Evolutionary conservation across 2,888 invertebrate species (phyloP).

Genomic region (Lasioglossum villosulum): DNA sequence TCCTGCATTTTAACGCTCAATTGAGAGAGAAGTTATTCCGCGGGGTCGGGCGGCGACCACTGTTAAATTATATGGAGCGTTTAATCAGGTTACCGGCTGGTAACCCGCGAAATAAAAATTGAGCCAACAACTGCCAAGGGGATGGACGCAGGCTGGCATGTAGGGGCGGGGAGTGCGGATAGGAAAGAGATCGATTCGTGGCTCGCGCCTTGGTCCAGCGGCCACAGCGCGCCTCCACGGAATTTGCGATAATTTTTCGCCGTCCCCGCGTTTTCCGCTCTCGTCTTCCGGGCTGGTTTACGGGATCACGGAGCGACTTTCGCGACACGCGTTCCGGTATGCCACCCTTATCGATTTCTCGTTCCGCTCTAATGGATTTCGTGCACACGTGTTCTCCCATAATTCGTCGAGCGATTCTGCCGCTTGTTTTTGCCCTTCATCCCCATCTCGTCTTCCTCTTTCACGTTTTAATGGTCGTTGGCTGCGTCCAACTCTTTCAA

Average conservation of each 20-base stretch:
- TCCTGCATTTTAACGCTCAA: slow-evolving; percentile 43
- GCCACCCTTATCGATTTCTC: slow-evolving; percentile 11
- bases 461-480: background rate
- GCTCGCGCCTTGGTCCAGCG: slow-evolving; percentile 6
- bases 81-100: slow-evolving; percentile 64
- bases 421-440: background rate
- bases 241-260: slow-evolving; percentile 47
- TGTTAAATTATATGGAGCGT: slow-evolving; percentile 67
- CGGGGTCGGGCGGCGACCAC: slow-evolving; percentile 16
- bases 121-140: slow-evolving; percentile 22
- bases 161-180: background rate
- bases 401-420: slow-evolving; percentile 16
- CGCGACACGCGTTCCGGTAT: slow-evolving; percentile 31
- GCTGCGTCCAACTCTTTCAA: slow-evolving; percentile 1
- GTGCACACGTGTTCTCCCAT: slow-evolving; percentile 36
- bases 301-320: background rate
- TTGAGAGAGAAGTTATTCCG: slow-evolving; percentile 42
- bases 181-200: slow-evolving; percentile 46
- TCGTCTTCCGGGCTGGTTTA: slow-evolving; percentile 13
- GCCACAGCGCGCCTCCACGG: background rate
- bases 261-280: slow-evolving; percentile 24
- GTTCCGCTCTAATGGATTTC: slow-evolving; percentile 37
- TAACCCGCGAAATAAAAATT: slow-evolving; percentile 59
- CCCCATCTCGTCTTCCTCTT: too few relatives aligned
- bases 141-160: background rate